Percentiles rank a stretch among this genome's conserved stretches.
Evolutionary conservation across 2,888 invertebrate genomes (phyloP).

Genomic region (Odontocerum albicorne): DNA sequence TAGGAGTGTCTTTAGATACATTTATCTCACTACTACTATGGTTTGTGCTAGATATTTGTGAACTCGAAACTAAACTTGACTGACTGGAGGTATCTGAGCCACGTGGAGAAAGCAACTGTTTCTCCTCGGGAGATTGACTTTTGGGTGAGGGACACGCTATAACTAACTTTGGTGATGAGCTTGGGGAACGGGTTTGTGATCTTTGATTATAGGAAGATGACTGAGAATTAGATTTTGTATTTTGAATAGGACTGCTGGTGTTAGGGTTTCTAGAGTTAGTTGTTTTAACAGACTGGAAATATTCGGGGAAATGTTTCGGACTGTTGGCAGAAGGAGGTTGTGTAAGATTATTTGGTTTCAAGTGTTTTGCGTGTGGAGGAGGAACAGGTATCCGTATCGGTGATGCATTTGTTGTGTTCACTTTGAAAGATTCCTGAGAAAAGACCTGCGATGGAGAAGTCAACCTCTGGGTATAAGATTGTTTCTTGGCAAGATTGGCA

Average conservation of each 20-base stretch:
- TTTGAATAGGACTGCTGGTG: constrained; percentile 18
- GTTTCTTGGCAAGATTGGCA: constrained; percentile 56
- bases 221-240: constrained; percentile 39
- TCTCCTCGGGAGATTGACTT: constrained; percentile 47
- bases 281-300: constrained; percentile 26
- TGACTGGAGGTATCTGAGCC: constrained; percentile 47
- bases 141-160: constrained; percentile 43
- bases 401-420: constrained; percentile 39
- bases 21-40: constrained; percentile 43
- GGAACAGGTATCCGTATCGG: constrained; percentile 49
- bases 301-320: constrained; percentile 34
- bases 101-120: constrained; percentile 45
- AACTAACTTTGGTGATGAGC: constrained; percentile 56
- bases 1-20: constrained; percentile 44
- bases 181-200: constrained; percentile 55
- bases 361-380: constrained; percentile 37
- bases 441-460: constrained; percentile 41
- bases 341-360: constrained; percentile 34
- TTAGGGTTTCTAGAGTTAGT: constrained; percentile 10
- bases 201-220: constrained; percentile 44
- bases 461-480: constrained; percentile 48
- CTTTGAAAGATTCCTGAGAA: constrained; percentile 40
- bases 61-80: constrained; percentile 51
- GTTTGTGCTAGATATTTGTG: constrained; percentile 47
- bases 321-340: constrained; percentile 15